These are phyloP conservation scores for Alligator sinensis DNA, from an alignment of 2,113 vertebrate genomes.

Conservation along the genomic window DNA sequence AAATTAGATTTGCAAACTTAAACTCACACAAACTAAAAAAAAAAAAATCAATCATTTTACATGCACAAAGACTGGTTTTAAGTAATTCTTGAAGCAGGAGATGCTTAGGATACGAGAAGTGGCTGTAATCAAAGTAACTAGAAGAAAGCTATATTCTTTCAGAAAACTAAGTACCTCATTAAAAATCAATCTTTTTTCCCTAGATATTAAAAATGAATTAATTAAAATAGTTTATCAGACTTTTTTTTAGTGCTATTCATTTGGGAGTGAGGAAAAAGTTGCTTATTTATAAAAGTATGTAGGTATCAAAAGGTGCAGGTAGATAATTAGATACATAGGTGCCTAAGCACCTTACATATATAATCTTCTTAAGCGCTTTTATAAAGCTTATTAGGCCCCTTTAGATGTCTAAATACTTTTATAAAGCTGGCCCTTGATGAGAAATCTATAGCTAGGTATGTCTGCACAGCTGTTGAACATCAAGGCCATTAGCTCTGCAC, in stretches of 20 bases:
- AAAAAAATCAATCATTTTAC: conserved; percentile 1
- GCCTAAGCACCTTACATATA: fast-evolving
- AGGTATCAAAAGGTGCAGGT: fast-evolving
- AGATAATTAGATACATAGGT: fast-evolving
- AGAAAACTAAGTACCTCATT: conserved; percentile 19
- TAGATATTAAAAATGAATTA: background rate
- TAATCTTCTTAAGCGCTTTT: fast-evolving
- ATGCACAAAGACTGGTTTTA: background rate
- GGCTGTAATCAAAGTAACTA: background rate
- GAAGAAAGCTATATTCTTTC: background rate
- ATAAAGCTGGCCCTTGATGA: fast-evolving
- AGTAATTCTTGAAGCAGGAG: background rate
- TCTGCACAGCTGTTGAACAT: fast-evolving
- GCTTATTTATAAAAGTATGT: fast-evolving
- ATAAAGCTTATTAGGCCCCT: fast-evolving
- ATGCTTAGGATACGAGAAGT: conserved; percentile 2
- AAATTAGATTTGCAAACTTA: background rate
- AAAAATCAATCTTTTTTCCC: background rate
- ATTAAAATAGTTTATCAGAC: background rate
- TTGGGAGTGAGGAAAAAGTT: background rate
- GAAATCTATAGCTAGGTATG: fast-evolving
- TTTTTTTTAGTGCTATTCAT: background rate
- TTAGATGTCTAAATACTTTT: fast-evolving
- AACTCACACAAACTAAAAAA: background rate
- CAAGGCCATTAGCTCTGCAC: background rate